Evolutionary conservation across 2,113 vertebrate genomes (phyloP), one percentile per base, ranked within the genome.

Genomic region (Numenius arquata): DNA sequence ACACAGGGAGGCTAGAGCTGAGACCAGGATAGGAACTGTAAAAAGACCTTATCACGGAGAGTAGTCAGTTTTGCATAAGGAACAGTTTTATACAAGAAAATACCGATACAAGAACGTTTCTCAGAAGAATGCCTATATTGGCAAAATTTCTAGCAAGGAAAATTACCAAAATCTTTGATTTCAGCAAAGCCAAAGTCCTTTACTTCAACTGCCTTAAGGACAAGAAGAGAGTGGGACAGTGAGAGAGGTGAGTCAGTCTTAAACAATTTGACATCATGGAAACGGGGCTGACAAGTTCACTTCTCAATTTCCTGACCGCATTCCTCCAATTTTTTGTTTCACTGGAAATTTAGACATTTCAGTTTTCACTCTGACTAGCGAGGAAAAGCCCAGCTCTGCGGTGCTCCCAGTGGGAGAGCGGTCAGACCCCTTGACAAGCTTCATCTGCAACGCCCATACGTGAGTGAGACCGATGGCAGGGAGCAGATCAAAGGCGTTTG

Each of bases 51-150:
- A 96, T 90, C 92, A 48, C 56, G 41, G 48, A 74, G 55, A 86
- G 77, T 13, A 84, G 63, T 53, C 2, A 0, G 32, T 47, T 93
- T 74, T 94, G 62, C 79, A 74, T 47, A 78, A 90, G 90, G 61
- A 96, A 89, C 59, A 34, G 88, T 81, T 96, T 96, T 86, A 86
- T 74, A 72, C 65, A 52, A 84, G 66, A 96, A 92, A 96, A 90
- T 61, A 74, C 74, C 3, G 3, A 80, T 11, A 68, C n/a, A 77
- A 67, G 30, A 90, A 89, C 0, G 0, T 52, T 92, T 67, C 56
- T 67, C 36, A 90, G 72, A 90, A 84, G 65, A 67, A 77, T 68
- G 92, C 80, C 86, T 72, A 90, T 53, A 89, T 3, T 96, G 83
- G 72, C 79, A 92, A 75, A 30, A 65, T 61, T 84, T 86, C 83